Conservation (phyloP, 2,113 vertebrate genomes). For the Neodon shergylaensis region DNA sequence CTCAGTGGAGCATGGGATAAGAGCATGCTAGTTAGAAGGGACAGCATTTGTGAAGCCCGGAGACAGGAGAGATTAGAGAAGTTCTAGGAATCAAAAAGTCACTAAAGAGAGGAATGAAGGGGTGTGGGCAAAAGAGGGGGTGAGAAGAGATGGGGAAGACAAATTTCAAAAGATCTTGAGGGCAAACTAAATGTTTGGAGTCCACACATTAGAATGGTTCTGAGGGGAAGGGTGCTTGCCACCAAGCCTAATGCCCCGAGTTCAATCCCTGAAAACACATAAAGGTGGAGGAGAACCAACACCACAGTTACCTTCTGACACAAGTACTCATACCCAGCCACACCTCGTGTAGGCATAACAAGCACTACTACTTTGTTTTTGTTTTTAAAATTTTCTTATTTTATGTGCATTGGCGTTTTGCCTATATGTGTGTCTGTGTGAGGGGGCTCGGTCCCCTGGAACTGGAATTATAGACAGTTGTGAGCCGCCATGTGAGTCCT, state of each 20-base stretch:
- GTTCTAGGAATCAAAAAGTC: conserved; percentile 9
- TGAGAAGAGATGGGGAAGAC: neutral
- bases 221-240: neutral
- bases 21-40: neutral
- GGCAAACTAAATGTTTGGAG: neutral
- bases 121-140: neutral
- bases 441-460: neutral
- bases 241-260: neutral
- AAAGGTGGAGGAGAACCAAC: neutral
- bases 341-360: neutral
- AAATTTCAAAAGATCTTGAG: neutral
- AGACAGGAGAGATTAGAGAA: neutral
- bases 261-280: neutral
- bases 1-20: neutral
- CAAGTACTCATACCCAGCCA: neutral
- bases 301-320: neutral
- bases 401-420: too few species aligned
- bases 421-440: neutral
- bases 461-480: neutral
- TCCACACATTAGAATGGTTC: neutral
- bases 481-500: neutral
- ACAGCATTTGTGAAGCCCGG: neutral
- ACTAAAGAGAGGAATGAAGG: neutral
- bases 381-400: neutral
- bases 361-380: neutral